Evolutionary conservation across 2,113 vertebrate genomes (phyloP), one percentile per base, ranked within the genome.

Genomic region (Piprites chloris): DNA sequence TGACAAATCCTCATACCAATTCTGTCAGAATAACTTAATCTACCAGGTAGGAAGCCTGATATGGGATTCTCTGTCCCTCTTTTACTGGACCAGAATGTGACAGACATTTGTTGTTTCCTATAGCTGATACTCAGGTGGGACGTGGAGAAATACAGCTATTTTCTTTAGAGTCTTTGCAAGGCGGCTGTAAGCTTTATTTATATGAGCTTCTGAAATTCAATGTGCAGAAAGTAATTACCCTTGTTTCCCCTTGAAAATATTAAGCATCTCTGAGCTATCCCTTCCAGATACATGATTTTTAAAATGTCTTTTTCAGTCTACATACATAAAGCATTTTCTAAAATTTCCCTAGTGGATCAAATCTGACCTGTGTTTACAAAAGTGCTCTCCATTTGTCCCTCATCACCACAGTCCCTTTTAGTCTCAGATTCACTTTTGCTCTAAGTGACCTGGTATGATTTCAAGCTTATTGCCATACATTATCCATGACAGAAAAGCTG

Each of bases 401-500:
- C 44, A 77, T 69, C 55, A 62, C 61, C 71, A 75, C 35, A 74
- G 46, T 37, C 39, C 76, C n/a, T 62, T 86, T 93, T 56, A 91
- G 46, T 52, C 62, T 77, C 1, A 0, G 50, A 72, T 89, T 77
- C 86, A 44, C 81, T 95, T 92, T 55, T 77, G 46, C 75, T 82
- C 39, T 77, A 26, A 71, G 61, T 91, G 63, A 94, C 76, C 72
- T 30, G 10, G 35, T 66, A 35, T 79, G 69, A 81, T 95, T 58
- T 89, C 87, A 71, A 56, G 82, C 32, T 95, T 91, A 79, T 87
- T 90, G 85, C 47, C 67, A 27, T 73, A 62, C 28, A 42, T 85
- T 89, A 37, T 63, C 87, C 39, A 69, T 65, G 68, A 71, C 69
- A 95, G 73, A 95, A 95, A 95, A 95, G 84, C 78, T 92, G 90